phyloP scores from a whole-genome alignment of 2,888 invertebrate species.

The Fragum sueziense region DNA sequence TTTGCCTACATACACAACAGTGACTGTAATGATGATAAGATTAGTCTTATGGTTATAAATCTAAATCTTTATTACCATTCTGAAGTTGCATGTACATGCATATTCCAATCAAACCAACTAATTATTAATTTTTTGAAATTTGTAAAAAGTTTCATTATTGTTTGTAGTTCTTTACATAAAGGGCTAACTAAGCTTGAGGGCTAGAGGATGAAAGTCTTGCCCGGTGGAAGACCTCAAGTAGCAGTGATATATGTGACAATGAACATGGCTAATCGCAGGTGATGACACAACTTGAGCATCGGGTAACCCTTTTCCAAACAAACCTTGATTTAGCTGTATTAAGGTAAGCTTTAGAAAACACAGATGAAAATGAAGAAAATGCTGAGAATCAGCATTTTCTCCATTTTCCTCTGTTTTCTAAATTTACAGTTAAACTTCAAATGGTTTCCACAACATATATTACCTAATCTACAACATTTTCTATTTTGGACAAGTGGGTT shows the following conservation, averaged over 20 bases:
- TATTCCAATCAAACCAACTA: no score
- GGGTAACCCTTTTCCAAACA: not conserved
- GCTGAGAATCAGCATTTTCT: not conserved
- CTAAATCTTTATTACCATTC: no score
- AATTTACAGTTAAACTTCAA: not conserved
- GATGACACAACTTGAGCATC: constrained; percentile 6
- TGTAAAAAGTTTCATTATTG: no score
- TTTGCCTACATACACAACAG: no score
- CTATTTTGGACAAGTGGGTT: no score
- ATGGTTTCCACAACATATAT: no score
- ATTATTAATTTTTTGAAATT: no score
- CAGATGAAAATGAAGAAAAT: not conserved
- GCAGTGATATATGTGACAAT: not conserved
- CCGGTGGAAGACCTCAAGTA: not conserved
- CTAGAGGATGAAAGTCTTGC: not conserved
- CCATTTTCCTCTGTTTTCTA: not conserved
- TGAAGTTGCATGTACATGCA: no score
- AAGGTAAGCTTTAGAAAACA: not conserved
- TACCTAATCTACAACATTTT: no score
- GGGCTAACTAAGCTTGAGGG: not conserved
- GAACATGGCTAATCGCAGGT: constrained; percentile 7
- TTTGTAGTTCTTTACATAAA: no score
- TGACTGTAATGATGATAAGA: no score
- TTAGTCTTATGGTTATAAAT: no score
- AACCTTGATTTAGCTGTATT: not conserved